These are phyloP conservation scores for Onthophagus sagittarius DNA, from an alignment of 2,888 invertebrate species.

Conservation along the genomic window DNA sequence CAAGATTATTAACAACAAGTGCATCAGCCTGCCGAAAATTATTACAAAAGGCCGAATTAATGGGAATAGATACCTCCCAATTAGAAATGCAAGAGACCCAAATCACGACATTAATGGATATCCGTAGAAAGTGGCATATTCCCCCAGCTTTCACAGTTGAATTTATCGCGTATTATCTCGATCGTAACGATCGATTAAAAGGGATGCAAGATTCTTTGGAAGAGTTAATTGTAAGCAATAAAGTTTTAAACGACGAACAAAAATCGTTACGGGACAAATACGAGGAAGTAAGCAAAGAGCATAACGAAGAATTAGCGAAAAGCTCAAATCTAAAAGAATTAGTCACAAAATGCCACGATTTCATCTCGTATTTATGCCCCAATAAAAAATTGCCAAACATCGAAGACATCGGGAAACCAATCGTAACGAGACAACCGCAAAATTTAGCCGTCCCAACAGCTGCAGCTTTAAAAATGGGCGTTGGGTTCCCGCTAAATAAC, in stretches of 20 bases:
- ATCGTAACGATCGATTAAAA: constrained; percentile 77
- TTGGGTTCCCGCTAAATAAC: constrained; percentile 75
- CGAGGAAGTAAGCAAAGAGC: constrained; percentile 64
- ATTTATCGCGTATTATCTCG: constrained; percentile 90
- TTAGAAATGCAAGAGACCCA: constrained; percentile 81
- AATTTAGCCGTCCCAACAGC: constrained; percentile 73
- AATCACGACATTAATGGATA: constrained; percentile 75
- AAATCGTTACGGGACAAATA: constrained; percentile 70
- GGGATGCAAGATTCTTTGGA: constrained; percentile 75
- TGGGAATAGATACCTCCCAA: constrained; percentile 82
- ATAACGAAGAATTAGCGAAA: constrained; percentile 61
- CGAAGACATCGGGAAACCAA: constrained; percentile 53
- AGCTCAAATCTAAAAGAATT: constrained; percentile 58
- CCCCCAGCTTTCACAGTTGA: constrained; percentile 92
- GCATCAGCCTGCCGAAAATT: constrained; percentile 83
- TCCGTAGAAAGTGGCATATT: constrained; percentile 91
- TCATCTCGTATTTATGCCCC: constrained; percentile 59
- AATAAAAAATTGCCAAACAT: constrained; percentile 57
- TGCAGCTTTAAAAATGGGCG: constrained; percentile 81
- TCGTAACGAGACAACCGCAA: constrained; percentile 41
- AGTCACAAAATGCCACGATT: constrained; percentile 61
- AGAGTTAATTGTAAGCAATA: constrained; percentile 70
- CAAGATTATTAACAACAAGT: constrained; percentile 82
- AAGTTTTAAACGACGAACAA: constrained; percentile 72
- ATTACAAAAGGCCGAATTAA: constrained; percentile 79